Base-by-base conservation (phyloP, 2,113 vertebrate species). In the rabbit (Oryctolagus cuniculus) region DNA sequence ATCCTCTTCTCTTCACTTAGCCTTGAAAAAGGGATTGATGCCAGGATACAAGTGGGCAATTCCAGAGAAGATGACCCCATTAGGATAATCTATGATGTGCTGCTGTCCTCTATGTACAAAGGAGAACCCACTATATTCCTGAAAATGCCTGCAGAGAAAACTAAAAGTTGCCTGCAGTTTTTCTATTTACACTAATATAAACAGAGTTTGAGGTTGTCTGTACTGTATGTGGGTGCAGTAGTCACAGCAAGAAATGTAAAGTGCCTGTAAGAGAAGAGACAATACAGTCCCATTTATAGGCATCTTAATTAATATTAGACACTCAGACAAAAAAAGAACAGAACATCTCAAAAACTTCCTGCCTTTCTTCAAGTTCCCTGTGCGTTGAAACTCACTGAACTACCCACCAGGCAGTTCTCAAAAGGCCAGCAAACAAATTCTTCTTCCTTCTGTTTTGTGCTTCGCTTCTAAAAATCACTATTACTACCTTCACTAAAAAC, bases 151-250 rank as follows among this genome's bases (percentile, higher is more conserved):
- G 66, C 72, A 91, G 79, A 94, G 70, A 91, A 91, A 75, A n/a
- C 79, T 78, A 88, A 88, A 87, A 83, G 25, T 22, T 51, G n/a
- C 78, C 73, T 96, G 87, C 1, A 69, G 58, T 55, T 96, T 95
- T 95, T 81, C 85, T 97, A 95, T 95, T 92, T 96, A 95, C 79
- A 92, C 34, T 79, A 96, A 88, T 84, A 96, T 77, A 93, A 90
- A 96, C 92, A 96, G 55, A 69, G 79, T 90, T 90, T 90, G 95
- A 96, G 94, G 96, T 92, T 96, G 92, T 94, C 95, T 96, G 86
- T 96, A 97, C 92, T 97, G 78, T 89, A 94, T 92, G 89, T 92
- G 82, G 89, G 77, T 95, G 94, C 95, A 92, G 44, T 51, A 82
- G 58, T 93, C 19, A 96, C 87, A 95, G 93, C 95, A 96, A 92